phyloP scores from a whole-genome alignment of 30 jellyfish, hydroid and myxozoan species.

The Sanderia malayensis region DNA sequence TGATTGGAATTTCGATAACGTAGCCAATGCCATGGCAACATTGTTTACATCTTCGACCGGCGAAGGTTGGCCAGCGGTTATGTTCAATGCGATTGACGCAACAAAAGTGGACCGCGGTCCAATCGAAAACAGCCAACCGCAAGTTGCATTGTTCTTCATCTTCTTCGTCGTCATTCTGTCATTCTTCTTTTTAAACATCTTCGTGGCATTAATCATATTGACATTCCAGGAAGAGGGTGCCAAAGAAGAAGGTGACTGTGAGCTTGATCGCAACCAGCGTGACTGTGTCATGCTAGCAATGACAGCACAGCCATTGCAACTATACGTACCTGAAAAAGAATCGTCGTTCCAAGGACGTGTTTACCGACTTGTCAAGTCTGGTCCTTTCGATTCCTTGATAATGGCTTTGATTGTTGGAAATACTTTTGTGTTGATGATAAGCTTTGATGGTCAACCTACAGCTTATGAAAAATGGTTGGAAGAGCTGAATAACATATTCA shows the following conservation, averaged over 20 bases:
- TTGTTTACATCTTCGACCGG: constrained; percentile 85
- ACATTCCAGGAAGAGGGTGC: constrained; percentile 87
- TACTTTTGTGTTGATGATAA: constrained; percentile 56
- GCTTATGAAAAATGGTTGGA: constrained; percentile 57
- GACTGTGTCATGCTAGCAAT: constrained; percentile 74
- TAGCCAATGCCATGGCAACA: constrained; percentile 57
- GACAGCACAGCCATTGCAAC: constrained; percentile 69
- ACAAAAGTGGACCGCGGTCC: constrained; percentile 62
- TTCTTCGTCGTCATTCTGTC: constrained; percentile 74
- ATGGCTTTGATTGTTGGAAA: constrained; percentile 66
- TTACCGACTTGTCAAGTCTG: constrained; percentile 70
- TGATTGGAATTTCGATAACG: constrained; percentile 70
- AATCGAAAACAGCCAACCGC: constrained; percentile 41
- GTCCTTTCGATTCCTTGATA: constrained; percentile 62
- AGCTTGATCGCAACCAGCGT: constrained; percentile 75
- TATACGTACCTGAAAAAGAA: constrained; percentile 81
- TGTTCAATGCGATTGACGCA: constrained; percentile 77
- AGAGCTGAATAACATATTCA: constrained; percentile 46
- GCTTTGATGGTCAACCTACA: constrained; percentile 62
- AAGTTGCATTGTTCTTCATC: constrained; percentile 62
- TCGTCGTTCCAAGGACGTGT: constrained; percentile 67
- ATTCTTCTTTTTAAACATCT: constrained; percentile 72
- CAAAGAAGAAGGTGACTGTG: constrained; percentile 63
- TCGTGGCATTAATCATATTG: constrained; percentile 75
- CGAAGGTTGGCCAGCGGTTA: constrained; percentile 86